These are phyloP conservation scores for Pungitius pungitius DNA, from an alignment of 2,113 vertebrate genomes.

Conservation along the genomic window DNA sequence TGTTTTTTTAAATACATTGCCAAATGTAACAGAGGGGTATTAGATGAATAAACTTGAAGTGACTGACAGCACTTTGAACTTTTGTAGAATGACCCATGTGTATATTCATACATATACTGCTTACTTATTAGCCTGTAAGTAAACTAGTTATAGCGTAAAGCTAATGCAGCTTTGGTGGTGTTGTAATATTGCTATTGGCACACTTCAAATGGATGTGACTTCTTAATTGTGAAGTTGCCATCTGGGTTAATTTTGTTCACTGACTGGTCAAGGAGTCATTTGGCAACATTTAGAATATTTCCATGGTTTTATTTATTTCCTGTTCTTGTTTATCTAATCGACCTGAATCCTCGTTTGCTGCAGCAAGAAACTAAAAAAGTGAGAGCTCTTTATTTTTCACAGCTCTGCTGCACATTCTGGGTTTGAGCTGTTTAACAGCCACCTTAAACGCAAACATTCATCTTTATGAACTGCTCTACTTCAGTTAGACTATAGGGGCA, in stretches of 20 bases:
- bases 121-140: no score
- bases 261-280: neutral
- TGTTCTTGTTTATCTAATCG: neutral
- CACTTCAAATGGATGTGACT: neutral
- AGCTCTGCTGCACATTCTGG: slow-evolving; percentile 32
- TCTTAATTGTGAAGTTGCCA: neutral
- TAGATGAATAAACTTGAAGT: no score
- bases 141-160: neutral
- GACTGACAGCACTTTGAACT: no score
- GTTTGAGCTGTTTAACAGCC: neutral
- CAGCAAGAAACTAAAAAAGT: neutral
- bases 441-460: neutral
- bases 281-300: neutral
- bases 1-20: no score
- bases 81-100: no score
- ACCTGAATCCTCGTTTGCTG: neutral
- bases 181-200: neutral
- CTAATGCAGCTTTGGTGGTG: neutral
- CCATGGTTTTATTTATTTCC: neutral
- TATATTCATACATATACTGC: neutral
- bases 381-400: slow-evolving; percentile 4
- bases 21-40: no score
- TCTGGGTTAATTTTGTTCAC: neutral
- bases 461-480: neutral
- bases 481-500: neutral